These are phyloP conservation scores for Himalopsyche japonica DNA, from an alignment of 2,888 invertebrate species.

Conservation along the genomic window DNA sequence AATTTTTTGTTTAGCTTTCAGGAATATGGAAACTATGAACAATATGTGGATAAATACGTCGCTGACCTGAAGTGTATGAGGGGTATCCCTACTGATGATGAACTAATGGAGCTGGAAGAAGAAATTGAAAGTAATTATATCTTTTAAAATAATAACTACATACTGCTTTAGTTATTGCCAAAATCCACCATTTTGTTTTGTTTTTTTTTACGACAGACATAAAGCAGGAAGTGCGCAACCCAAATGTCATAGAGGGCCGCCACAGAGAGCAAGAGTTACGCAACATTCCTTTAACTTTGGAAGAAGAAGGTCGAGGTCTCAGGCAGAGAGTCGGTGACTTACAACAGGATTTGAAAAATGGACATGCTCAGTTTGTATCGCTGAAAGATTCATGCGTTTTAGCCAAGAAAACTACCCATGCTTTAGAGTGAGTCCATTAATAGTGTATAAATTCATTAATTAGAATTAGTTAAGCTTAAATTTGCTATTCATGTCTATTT, in stretches of 20 bases:
- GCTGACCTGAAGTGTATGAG: slow-evolving; percentile 42
- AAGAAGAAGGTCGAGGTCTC: slow-evolving; percentile 10
- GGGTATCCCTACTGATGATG: slow-evolving; percentile 43
- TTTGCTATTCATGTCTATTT: too few relatives aligned
- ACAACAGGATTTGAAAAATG: not conserved
- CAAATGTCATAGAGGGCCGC: not conserved
- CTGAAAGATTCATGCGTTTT: not conserved
- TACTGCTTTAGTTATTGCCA: too few relatives aligned
- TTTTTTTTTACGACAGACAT: not conserved
- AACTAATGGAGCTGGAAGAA: slow-evolving; percentile 32
- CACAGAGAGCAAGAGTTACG: not conserved
- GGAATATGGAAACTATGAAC: not conserved
- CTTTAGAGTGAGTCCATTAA: not conserved
- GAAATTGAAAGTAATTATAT: slow-evolving; percentile 40
- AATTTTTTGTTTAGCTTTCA: not conserved
- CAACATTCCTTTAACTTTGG: not conserved
- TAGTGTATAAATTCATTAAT: too few relatives aligned
- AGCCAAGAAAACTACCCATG: not conserved
- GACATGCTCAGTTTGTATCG: not conserved
- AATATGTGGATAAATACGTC: slow-evolving; percentile 42
- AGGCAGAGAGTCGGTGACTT: slow-evolving; percentile 1
- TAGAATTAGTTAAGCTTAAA: too few relatives aligned
- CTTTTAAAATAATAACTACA: too few relatives aligned
- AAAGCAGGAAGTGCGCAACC: not conserved
- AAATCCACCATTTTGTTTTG: too few relatives aligned